Evolutionary conservation across 2,113 vertebrate genomes (phyloP).

Genomic region (Pantherophis guttatus): DNA sequence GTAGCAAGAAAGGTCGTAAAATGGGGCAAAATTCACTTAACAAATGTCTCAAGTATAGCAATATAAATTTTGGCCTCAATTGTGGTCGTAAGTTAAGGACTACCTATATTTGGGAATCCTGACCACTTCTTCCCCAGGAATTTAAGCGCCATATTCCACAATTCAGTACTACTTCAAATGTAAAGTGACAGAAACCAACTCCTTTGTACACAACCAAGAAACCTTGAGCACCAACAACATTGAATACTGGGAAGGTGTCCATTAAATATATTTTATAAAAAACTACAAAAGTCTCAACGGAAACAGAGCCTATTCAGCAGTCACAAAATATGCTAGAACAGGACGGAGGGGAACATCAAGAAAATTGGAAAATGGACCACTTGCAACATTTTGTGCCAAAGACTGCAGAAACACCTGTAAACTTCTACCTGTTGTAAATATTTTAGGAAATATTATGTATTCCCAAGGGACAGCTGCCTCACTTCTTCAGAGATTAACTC

Average conservation of each 20-base stretch:
- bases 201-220: neutral
- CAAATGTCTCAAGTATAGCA: neutral
- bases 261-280: neutral
- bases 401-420: neutral
- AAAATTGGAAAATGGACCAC: neutral
- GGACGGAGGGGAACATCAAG: neutral
- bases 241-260: neutral
- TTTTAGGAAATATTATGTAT: neutral
- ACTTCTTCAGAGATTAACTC: neutral
- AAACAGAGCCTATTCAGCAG: neutral
- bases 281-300: neutral
- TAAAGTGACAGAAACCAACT: neutral
- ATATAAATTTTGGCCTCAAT: neutral
- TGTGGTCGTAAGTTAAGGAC: neutral
- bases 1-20: neutral
- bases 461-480: neutral
- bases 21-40: neutral
- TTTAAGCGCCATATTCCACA: neutral
- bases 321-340: neutral
- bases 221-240: neutral
- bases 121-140: neutral
- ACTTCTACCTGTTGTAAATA: neutral
- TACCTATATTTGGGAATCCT: neutral
- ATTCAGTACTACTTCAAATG: neutral
- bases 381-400: neutral